phyloP scores from a whole-genome alignment of 2,888 invertebrate genomes.

The Eueremaeus valkanovi region DNA sequence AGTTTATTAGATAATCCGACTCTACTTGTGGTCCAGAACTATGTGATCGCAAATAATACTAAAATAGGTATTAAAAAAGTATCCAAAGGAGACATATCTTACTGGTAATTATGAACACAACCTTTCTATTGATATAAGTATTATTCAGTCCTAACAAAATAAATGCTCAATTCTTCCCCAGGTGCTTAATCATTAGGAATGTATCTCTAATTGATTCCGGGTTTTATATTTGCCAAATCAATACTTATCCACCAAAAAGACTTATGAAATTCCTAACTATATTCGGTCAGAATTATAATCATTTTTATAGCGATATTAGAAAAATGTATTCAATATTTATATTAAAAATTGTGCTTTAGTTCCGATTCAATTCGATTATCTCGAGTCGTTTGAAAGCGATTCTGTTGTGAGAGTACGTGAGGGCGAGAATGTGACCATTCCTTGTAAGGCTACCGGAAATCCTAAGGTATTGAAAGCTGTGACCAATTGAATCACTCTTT shows the following conservation, averaged over 20 bases:
- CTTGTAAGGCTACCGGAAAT: constrained; percentile 48
- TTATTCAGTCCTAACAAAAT: too few species aligned
- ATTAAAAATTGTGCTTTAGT: constrained; percentile 42
- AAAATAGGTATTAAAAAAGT: constrained; percentile 81
- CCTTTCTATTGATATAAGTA: too few species aligned
- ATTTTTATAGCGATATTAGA: too few species aligned
- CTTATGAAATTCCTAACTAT: constrained; percentile 47
- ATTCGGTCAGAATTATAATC: constrained; percentile 43
- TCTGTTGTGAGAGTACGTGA: constrained; percentile 47
- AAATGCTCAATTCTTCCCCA: too few species aligned
- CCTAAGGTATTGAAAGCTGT: constrained; percentile 47
- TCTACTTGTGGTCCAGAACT: constrained; percentile 83
- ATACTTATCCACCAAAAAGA: constrained; percentile 39
- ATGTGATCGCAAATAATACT: constrained; percentile 84
- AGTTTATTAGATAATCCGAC: constrained; percentile 88
- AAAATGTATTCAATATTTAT: too few species aligned
- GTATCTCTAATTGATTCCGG: constrained; percentile 75
- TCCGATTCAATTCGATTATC: constrained; percentile 45
- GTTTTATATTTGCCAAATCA: constrained; percentile 66
- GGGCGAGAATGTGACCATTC: constrained; percentile 47
- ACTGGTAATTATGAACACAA: neutral
- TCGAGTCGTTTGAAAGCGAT: constrained; percentile 22
- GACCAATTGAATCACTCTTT: too few species aligned
- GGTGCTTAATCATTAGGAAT: constrained; percentile 46
- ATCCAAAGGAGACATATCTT: constrained; percentile 40